Evolutionary conservation across 1,140 invertebrate species (phyloP).

Genomic region (Drosophila ambigua): DNA sequence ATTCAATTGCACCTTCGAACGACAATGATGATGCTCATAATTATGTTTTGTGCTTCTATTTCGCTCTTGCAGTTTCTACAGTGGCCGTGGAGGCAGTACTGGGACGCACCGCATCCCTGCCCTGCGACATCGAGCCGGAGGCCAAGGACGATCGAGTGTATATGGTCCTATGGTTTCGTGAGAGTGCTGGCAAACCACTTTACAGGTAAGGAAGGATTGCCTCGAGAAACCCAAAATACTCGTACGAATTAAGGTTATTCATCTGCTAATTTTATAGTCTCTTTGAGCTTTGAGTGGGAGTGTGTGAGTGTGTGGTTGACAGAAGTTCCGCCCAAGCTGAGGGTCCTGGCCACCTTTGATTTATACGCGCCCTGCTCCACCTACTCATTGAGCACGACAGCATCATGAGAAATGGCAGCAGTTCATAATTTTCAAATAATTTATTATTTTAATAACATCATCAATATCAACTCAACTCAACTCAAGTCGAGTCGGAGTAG

Average conservation of each 20-base stretch:
- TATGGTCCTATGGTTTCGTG: constrained; percentile 95
- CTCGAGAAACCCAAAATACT: constrained; percentile 5
- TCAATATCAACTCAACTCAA: constrained; percentile 76
- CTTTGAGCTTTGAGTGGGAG: constrained; percentile 33
- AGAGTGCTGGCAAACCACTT: constrained; percentile 92
- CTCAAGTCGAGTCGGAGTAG: background rate
- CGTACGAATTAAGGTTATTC: constrained; percentile 18
- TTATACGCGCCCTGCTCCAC: constrained; percentile 46
- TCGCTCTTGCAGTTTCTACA: constrained; percentile 87
- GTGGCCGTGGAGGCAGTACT: constrained; percentile 91
- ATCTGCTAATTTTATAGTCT: constrained; percentile 52
- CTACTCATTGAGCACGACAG: constrained; percentile 41
- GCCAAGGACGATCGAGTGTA: constrained; percentile 92
- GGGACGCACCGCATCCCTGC: constrained; percentile 90
- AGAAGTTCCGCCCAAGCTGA: constrained; percentile 12
- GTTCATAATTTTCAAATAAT: constrained; percentile 83
- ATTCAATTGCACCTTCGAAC: constrained; percentile 38
- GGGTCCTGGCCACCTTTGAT: constrained; percentile 53
- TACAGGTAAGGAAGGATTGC: constrained; percentile 88
- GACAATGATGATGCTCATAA: constrained; percentile 25
- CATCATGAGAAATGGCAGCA: constrained; percentile 78
- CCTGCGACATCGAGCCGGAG: constrained; percentile 91
- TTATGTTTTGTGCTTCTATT: constrained; percentile 10
- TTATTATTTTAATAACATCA: constrained; percentile 83
- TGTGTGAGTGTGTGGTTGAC: constrained; percentile 24